These are phyloP conservation scores for Gobio gobio DNA, from an alignment of 2,113 vertebrate genomes.

Conservation along the genomic window DNA sequence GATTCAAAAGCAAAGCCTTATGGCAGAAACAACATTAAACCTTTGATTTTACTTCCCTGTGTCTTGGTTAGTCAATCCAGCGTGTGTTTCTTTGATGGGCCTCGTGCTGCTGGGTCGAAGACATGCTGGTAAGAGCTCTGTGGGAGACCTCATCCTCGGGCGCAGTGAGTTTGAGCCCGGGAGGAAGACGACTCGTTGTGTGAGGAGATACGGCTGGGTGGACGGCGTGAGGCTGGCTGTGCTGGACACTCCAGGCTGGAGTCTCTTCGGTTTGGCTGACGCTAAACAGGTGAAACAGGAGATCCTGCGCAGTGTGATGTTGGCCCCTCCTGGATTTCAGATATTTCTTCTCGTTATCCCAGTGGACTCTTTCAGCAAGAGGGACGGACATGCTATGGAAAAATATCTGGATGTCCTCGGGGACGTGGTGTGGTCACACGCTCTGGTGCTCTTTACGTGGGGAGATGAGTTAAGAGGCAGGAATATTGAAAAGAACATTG, in stretches of 20 bases:
- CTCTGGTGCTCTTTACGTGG: conserved; percentile 65
- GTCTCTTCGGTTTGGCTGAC: conserved; percentile 56
- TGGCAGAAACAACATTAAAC: not conserved
- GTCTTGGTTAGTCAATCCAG: not conserved
- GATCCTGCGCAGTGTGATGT: conserved; percentile 46
- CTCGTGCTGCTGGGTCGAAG: conserved; percentile 67
- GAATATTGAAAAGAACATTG: conserved; percentile 52
- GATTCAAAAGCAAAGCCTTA: not conserved
- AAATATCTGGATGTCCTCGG: conserved; percentile 56
- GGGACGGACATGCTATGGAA: conserved; percentile 57
- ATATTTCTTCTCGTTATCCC: conserved; percentile 61
- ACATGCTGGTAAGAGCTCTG: conserved; percentile 63
- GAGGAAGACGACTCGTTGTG: conserved; percentile 49
- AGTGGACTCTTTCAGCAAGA: conserved; percentile 59
- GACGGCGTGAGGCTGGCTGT: conserved; percentile 47
- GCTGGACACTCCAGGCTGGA: conserved; percentile 68
- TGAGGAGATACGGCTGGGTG: conserved; percentile 20
- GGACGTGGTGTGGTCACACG: conserved; percentile 44
- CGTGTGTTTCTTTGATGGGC: not conserved
- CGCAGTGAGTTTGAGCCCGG: conserved; percentile 37
- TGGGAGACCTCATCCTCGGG: conserved; percentile 60
- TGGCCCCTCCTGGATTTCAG: conserved; percentile 45
- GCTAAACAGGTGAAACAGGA: conserved; percentile 48
- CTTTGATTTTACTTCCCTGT: not conserved
- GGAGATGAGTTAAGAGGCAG: conserved; percentile 52